phyloP scores from a whole-genome alignment of 2,888 invertebrate genomes.

The Agrochola circellaris region DNA sequence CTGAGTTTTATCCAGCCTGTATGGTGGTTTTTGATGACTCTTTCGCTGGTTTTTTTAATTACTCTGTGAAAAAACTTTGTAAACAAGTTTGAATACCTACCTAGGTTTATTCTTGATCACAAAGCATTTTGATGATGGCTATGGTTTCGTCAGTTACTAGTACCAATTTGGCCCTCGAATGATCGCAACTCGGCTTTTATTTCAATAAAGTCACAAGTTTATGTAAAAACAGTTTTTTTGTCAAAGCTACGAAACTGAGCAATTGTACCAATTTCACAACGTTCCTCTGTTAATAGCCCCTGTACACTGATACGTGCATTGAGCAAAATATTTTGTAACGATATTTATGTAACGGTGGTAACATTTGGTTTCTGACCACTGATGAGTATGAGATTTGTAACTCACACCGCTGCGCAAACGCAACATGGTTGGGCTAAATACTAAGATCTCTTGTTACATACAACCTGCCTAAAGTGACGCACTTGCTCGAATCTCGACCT shows the following conservation, averaged over 20 bases:
- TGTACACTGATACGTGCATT: constrained; percentile 75
- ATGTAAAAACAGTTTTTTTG: constrained; percentile 31
- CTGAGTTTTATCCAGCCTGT: background rate
- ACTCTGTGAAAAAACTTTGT: background rate
- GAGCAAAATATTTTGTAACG: constrained; percentile 83
- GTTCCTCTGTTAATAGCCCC: constrained; percentile 71
- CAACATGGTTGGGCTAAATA: constrained; percentile 13
- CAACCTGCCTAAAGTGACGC: constrained; percentile 3
- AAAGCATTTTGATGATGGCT: background rate
- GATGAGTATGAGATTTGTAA: constrained; percentile 66
- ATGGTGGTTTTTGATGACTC: background rate
- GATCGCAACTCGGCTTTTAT: constrained; percentile 2
- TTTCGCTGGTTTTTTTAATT: no score
- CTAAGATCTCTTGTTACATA: constrained; percentile 12
- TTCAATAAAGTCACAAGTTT: constrained; percentile 26
- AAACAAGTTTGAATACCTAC: background rate
- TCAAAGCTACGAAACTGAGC: constrained; percentile 65
- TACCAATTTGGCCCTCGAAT: background rate
- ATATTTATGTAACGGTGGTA: constrained; percentile 76
- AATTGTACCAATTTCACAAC: constrained; percentile 78
- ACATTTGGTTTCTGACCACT: constrained; percentile 69
- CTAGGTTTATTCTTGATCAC: background rate
- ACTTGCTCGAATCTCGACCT: background rate
- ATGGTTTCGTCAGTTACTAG: background rate
- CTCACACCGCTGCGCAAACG: constrained; percentile 27